Percentiles rank a stretch among this genome's conserved stretches.
Evolutionary conservation across 2,888 invertebrate species (phyloP).

Genomic region (Hermodice carunculata): DNA sequence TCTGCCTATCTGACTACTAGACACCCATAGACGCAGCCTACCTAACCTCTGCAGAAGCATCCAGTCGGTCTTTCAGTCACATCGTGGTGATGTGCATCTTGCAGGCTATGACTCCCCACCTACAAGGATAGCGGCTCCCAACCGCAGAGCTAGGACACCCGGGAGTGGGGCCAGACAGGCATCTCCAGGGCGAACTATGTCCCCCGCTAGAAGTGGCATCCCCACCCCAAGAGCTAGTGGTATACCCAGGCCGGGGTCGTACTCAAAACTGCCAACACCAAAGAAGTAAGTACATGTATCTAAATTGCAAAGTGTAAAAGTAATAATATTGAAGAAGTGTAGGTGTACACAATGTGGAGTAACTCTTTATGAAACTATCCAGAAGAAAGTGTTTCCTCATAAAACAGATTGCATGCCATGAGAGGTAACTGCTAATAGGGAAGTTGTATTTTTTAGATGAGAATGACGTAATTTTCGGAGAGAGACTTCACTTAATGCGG

Average conservation of each 20-base stretch:
- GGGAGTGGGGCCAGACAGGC: slow-evolving; percentile 15
- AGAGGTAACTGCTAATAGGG: too few species aligned
- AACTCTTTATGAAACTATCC: too few species aligned
- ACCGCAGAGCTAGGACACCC: background rate
- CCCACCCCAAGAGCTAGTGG: slow-evolving; percentile 48
- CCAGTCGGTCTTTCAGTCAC: slow-evolving; percentile 35
- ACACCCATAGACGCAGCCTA: slow-evolving; percentile 41
- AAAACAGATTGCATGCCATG: too few species aligned
- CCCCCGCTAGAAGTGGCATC: slow-evolving; percentile 55
- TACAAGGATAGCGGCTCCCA: background rate
- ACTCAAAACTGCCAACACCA: slow-evolving; percentile 51
- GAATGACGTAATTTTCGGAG: too few species aligned
- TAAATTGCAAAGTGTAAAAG: too few species aligned
- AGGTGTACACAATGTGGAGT: too few species aligned
- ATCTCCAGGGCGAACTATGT: slow-evolving; percentile 42
- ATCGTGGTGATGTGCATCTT: slow-evolving; percentile 1
- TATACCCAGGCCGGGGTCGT: slow-evolving; percentile 49
- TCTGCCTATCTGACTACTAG: too few species aligned
- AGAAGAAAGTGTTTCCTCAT: too few species aligned
- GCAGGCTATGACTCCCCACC: slow-evolving; percentile 15
- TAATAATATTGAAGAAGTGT: too few species aligned
- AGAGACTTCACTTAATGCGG: too few species aligned
- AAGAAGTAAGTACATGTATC: slow-evolving; percentile 44
- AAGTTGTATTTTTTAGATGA: too few species aligned
- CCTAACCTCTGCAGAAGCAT: slow-evolving; percentile 53